Evolutionary conservation across 2,113 vertebrate genomes (phyloP), one percentile per base, ranked within the genome.

Genomic region (Nyctereutes procyonoides): DNA sequence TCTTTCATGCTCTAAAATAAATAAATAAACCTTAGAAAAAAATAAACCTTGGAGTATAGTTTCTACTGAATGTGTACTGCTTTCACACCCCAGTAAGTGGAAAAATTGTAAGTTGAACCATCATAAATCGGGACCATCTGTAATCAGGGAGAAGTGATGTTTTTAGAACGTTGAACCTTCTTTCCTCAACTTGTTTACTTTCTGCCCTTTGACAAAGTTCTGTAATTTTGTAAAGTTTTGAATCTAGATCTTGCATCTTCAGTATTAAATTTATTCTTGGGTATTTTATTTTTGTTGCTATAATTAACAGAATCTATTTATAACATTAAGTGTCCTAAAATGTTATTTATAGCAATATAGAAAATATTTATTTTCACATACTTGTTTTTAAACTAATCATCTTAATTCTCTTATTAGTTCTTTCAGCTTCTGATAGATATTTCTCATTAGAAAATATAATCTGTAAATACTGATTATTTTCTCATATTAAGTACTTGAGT

Each of bases 271-370:
- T 94, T 92, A 79, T 73, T 95, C 73, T 63, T 48, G 11, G 8
- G 1, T 67, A 89, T 95, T 93, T 80, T 88, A 53, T 38, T 93
- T 88, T 71, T 91, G 8, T 73, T 77, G 26, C 43, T 84, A 71
- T 93, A 67, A 90, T 73, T 79, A 84, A 65, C 55, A 2, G 60
- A 84, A 80, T 74, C 3, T 38, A 79, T 84, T 93, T 84, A 24
- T 90, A n/a, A 30, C 38, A 80, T 32, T 85, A 76, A 84, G 8
- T 79, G 26, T 93, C 90, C 67, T 92, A 67, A 90, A 93, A 73
- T 5, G 2, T 65, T 84, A 87, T 55, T 89, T 95, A 56, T 28
- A 84, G 7, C 48, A 94, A 87, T 12, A 60, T 28, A 58, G 28
- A 55, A 92, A 94, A 82, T 38, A 87, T 2, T 73, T 28, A 88